phyloP scores from a whole-genome alignment of 2,113 vertebrate species.

The Otis tarda region DNA sequence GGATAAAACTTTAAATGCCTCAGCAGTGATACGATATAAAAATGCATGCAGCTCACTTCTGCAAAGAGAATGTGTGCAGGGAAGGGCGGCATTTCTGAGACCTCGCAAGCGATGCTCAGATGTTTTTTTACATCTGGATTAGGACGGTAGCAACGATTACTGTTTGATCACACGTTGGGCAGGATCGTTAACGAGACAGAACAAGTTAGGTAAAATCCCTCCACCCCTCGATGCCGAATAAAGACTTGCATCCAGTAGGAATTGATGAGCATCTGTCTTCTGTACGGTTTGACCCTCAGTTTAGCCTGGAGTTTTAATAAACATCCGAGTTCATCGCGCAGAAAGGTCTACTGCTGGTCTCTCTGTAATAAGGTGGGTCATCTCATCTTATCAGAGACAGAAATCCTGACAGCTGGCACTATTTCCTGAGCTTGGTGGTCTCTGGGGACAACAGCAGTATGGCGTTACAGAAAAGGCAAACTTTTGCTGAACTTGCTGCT shows the following conservation, averaged over 20 bases:
- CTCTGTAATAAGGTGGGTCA: slow-evolving; percentile 71
- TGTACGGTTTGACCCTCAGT: slow-evolving; percentile 52
- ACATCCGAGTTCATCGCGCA: slow-evolving; percentile 65
- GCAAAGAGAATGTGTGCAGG: background rate
- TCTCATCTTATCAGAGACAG: slow-evolving; percentile 70
- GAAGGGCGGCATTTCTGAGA: slow-evolving; percentile 23
- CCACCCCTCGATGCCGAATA: background rate
- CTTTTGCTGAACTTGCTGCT: slow-evolving; percentile 79
- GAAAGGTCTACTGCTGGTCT: slow-evolving; percentile 56
- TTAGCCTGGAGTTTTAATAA: slow-evolving; percentile 64
- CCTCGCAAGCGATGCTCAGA: slow-evolving; percentile 30
- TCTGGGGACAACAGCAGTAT: slow-evolving; percentile 69
- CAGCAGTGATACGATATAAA: background rate
- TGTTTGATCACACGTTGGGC: slow-evolving; percentile 40
- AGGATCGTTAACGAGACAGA: slow-evolving; percentile 53
- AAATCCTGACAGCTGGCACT: slow-evolving; percentile 69
- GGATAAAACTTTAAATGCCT: slow-evolving; percentile 55
- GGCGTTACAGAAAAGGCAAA: slow-evolving; percentile 77
- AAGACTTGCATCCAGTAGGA: slow-evolving; percentile 50
- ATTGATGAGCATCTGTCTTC: slow-evolving; percentile 55
- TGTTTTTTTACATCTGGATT: slow-evolving; percentile 68
- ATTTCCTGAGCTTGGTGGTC: slow-evolving; percentile 61
- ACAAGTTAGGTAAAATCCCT: slow-evolving; percentile 60
- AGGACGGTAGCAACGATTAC: slow-evolving; percentile 8
- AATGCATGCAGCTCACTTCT: background rate